Evolutionary conservation across 2,888 invertebrate genomes (phyloP), one percentile per base, ranked within the genome.

Genomic region (Stenotaenia linearis): DNA sequence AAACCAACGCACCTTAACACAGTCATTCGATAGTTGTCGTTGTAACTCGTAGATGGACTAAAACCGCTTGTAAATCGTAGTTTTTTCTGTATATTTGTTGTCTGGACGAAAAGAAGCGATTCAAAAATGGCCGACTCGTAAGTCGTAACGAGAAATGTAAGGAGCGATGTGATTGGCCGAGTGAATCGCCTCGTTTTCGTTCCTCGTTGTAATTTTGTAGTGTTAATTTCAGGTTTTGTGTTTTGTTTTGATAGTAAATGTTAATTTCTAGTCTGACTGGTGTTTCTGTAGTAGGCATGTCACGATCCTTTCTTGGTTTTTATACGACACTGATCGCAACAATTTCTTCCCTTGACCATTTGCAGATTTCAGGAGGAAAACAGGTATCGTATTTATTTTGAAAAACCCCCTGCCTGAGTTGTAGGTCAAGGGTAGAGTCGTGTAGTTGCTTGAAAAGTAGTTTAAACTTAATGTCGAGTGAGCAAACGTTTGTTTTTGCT

Each of bases 331-430:
- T 56, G 56, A 56, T 56, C 23, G 69, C 25, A 28, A 10, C 25
- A 25, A 25, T 69, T 28, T 69, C 69, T 69, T 69, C 69, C 69
- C 69, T 69, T 69, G 69, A 69, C 69, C 69, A 28, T 69, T 69
- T 69, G 76, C 76, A 75, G 76, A 75, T 37, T 75, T 75, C 76
- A 37, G 37, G 76, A 75, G 35, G 76, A 37, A 75, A 75, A 75
- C 28, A 75, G 76, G 76, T 75, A 61, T 23, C 25, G 61, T 61
- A 28, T 69, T 69, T 28, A 25, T 28, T 1, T n/a, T 25, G 21
- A 18, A 3, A 21, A 50, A 50, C 5, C 28, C 12, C 28, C 3
- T 25, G 23, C 12, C 69, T 28, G 28, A 28, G 25, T 28, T 25
- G 69, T 69, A 69, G 69, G 69, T 69, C 69, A 69, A 69, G 69